A percentile compares a stretch with the other conserved stretches of the same genome.
Conservation (phyloP, 1,140 invertebrate genomes). For the Globodera rostochiensis region DNA sequence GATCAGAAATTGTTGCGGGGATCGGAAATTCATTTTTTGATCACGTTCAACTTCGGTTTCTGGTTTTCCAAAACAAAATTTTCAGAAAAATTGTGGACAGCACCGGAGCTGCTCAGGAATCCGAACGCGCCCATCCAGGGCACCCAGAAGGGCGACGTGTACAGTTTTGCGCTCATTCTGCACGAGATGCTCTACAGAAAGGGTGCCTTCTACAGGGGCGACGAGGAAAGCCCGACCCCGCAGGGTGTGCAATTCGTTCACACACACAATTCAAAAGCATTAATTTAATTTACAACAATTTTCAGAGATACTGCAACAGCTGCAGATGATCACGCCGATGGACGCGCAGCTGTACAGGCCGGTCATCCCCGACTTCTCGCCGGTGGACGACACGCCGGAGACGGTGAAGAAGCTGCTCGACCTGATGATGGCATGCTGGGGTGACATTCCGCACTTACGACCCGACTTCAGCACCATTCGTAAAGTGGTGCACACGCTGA, state of each 20-base stretch:
- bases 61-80: constrained; percentile 35
- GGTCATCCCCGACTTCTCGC: constrained; percentile 45
- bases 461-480: constrained; percentile 74
- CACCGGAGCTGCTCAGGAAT: constrained; percentile 81
- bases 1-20: too few relatives aligned
- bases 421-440: constrained; percentile 86
- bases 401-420: constrained; percentile 77
- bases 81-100: constrained; percentile 81
- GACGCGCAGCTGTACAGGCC: constrained; percentile 66
- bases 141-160: constrained; percentile 85
- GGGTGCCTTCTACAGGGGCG: constrained; percentile 81
- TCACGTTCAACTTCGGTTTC: too few relatives aligned
- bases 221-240: constrained; percentile 73
- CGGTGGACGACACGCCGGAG: constrained; percentile 60
- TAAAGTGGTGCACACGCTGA: constrained; percentile 63
- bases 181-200: constrained; percentile 79
- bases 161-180: constrained; percentile 89
- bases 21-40: too few relatives aligned
- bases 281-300: constrained; percentile 36
- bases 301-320: constrained; percentile 81
- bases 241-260: constrained; percentile 69
- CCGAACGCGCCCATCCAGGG: constrained; percentile 70
- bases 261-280: too few relatives aligned
- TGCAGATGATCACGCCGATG: constrained; percentile 68
- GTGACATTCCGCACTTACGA: constrained; percentile 81